These are phyloP conservation scores for Caenorhabditis doughertyi DNA, from an alignment of 2,888 invertebrate genomes.

Conservation along the genomic window DNA sequence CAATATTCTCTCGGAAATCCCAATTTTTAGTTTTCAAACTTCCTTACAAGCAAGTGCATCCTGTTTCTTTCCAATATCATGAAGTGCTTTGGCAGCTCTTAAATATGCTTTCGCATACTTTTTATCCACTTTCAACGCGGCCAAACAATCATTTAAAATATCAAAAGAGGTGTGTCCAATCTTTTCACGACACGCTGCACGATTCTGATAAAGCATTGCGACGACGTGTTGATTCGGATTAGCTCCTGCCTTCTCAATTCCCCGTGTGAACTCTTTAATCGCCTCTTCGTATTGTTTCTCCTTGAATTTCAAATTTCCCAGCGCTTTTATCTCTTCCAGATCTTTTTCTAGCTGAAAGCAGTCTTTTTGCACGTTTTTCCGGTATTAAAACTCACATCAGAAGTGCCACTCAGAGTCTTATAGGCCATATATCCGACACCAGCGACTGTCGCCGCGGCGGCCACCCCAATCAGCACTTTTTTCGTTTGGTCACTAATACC, in stretches of 20 bases:
- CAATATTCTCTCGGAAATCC: neutral
- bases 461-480: constrained; percentile 57
- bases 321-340: constrained; percentile 46
- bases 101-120: constrained; percentile 62
- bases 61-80: constrained; percentile 55
- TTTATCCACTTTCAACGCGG: constrained; percentile 54
- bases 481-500: constrained; percentile 60
- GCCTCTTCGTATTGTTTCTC: constrained; percentile 49
- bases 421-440: constrained; percentile 58
- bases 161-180: constrained; percentile 37
- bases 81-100: constrained; percentile 56
- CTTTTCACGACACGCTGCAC: constrained; percentile 62
- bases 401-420: neutral
- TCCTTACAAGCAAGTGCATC: constrained; percentile 58
- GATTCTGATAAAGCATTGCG: constrained; percentile 64
- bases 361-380: neutral
- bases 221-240: constrained; percentile 30
- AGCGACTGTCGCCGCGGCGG: constrained; percentile 50
- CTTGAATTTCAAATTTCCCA: constrained; percentile 57
- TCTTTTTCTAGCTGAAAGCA: constrained; percentile 43
- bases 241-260: constrained; percentile 35
- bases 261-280: constrained; percentile 47
- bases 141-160: constrained; percentile 57
- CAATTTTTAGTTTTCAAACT: neutral
- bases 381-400: neutral